Conservation (phyloP, 2,797 vertebrate species). For the Pachyuromys duprasi region DNA sequence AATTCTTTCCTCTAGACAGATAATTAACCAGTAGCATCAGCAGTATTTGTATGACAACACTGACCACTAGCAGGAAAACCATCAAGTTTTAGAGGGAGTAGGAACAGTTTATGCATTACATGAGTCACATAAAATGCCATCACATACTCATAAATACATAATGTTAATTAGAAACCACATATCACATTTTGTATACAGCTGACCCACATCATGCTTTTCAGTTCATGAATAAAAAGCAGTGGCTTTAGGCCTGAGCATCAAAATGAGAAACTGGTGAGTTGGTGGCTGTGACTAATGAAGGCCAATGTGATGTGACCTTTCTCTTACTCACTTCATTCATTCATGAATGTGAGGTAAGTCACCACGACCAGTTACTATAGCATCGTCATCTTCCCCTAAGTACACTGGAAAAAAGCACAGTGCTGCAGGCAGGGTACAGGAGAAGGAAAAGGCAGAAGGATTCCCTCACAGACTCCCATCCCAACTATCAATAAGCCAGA, state of each 20-base stretch:
- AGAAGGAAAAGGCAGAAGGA: background rate
- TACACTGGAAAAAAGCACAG: background rate
- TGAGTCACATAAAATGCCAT: background rate
- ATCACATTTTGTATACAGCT: background rate
- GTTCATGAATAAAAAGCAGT: background rate
- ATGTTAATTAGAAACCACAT: background rate
- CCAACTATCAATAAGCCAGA: background rate
- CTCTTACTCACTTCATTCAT: background rate
- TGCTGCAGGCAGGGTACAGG: too few relatives aligned
- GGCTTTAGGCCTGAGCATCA: background rate
- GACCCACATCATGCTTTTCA: background rate
- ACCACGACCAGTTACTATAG: background rate
- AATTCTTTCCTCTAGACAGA: background rate
- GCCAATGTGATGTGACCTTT: background rate
- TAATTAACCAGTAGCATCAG: background rate
- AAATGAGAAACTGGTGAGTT: background rate
- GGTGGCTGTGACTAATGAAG: background rate
- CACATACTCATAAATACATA: background rate
- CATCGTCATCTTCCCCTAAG: background rate
- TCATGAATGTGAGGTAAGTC: background rate
- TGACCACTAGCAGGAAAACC: background rate
- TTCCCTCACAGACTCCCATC: background rate
- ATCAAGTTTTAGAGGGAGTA: background rate
- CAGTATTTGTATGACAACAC: background rate
- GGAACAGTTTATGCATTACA: background rate